Conservation (phyloP, 2,888 invertebrate genomes). For the Dioctria rufipes region DNA sequence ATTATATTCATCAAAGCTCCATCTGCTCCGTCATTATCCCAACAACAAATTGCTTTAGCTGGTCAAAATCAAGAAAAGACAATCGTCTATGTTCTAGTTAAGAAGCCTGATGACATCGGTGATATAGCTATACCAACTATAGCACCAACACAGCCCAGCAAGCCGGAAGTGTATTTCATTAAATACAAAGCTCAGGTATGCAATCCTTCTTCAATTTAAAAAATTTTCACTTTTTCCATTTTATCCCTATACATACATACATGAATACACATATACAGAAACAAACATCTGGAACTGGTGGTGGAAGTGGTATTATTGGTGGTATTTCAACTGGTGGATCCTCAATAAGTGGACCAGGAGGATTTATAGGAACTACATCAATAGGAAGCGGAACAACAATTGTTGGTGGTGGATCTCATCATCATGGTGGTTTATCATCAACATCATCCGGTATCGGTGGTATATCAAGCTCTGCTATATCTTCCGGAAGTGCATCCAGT, state of each 20-base stretch:
- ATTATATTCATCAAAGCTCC: constrained; percentile 95
- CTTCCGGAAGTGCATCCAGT: constrained; percentile 67
- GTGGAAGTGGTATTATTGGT: constrained; percentile 44
- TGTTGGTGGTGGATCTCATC: constrained; percentile 20
- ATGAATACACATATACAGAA: no score
- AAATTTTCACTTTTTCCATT: background rate
- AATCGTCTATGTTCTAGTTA: constrained; percentile 89
- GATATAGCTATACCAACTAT: constrained; percentile 84
- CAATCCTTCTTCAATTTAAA: background rate
- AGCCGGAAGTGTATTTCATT: constrained; percentile 92
- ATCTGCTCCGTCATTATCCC: constrained; percentile 85
- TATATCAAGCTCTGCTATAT: constrained; percentile 64
- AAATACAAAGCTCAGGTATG: constrained; percentile 71
- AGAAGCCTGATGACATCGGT: constrained; percentile 88
- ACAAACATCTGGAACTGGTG: background rate
- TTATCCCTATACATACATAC: no score
- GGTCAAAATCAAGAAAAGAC: constrained; percentile 91
- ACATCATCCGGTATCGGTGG: constrained; percentile 8
- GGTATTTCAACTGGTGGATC: background rate
- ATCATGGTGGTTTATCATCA: constrained; percentile 59
- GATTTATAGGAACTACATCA: constrained; percentile 58
- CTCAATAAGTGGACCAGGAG: constrained; percentile 9
- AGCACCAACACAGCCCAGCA: constrained; percentile 86
- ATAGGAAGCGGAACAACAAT: constrained; percentile 60
- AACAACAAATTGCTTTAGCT: constrained; percentile 85